These are phyloP conservation scores for Coboldia fuscipes DNA, from an alignment of 1,140 invertebrate species.

Conservation along the genomic window DNA sequence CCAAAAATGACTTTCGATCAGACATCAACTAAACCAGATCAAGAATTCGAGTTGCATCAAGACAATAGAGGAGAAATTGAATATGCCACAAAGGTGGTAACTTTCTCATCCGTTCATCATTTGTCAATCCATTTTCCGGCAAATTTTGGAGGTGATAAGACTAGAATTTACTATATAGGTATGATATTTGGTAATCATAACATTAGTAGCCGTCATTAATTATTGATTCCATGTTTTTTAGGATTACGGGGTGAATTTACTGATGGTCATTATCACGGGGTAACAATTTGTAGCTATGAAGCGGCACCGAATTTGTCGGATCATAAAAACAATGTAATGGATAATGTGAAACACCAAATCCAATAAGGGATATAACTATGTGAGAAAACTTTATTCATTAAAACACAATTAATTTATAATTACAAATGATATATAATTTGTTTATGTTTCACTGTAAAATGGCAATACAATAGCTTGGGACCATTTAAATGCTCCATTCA, in stretches of 20 bases:
- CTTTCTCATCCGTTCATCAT: constrained; percentile 69
- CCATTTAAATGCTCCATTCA: too few relatives aligned
- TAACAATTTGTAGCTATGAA: constrained; percentile 82
- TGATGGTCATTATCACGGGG: constrained; percentile 62
- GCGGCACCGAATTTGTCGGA: constrained; percentile 59
- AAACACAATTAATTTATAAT: too few relatives aligned
- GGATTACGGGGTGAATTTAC: constrained; percentile 78
- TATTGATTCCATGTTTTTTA: too few relatives aligned
- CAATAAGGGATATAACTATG: constrained; percentile 25
- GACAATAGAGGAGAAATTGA: constrained; percentile 63
- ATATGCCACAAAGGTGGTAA: constrained; percentile 66
- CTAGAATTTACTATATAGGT: constrained; percentile 79
- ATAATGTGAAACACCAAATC: constrained; percentile 32
- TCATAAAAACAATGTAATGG: constrained; percentile 49
- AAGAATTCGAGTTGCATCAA: constrained; percentile 73
- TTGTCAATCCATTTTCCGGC: constrained; percentile 72
- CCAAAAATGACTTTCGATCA: constrained; percentile 91
- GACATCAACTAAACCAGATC: constrained; percentile 43
- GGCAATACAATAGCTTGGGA: too few relatives aligned
- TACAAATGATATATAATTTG: too few relatives aligned
- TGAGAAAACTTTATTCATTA: too few relatives aligned
- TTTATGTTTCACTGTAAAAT: too few relatives aligned
- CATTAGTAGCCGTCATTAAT: too few relatives aligned
- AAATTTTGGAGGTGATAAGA: constrained; percentile 67
- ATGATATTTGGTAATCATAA: too few relatives aligned